Base-by-base conservation (phyloP, 2,113 vertebrate genomes). In the Rynchops niger region DNA sequence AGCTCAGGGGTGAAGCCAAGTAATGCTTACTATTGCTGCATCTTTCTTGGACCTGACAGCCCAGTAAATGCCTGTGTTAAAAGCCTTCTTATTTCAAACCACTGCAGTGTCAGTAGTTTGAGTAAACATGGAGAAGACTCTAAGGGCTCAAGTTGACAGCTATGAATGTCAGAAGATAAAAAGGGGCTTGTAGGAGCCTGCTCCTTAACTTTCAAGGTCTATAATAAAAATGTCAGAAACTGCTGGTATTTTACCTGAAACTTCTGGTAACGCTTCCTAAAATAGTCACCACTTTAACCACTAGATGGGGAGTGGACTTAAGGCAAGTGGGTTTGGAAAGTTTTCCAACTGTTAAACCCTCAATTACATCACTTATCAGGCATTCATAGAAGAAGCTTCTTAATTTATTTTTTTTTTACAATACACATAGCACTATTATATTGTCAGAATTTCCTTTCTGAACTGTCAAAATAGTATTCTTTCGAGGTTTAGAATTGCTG, bases 71-170 rank as follows among this genome's bases (percentile, higher is more conserved):
- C 74, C 22, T 69, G 2, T 38, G 15, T 90, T 89, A 82, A 82
- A 95, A 84, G 45, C 58, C 91, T 86, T 52, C 74, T 87, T 74
- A 80, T 58, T 96, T 82, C 52, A 93, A 93, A 81, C 53, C 34
- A 32, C 30, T 38, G 25, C 43, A n/a, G 40, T 16, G 62, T 82
- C 50, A 50, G n/a, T 77, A 53, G 40, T 82, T 88, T 61, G 74
- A 77, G 25, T 95, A 80, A 91, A 92, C 30, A 43, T 56, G 49
- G 79, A 66, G 18, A 42, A 85, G 66, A 49, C 40, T 63, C 38
- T 72, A 72, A 90, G n/a, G 55, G 22, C 63, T 94, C 45, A 78
- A 21, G 34, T 53, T 94, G 82, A 81, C 66, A 80, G 2, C 30
- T 86, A 0, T 69, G 88, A 92, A 80, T 73, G 27, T 58, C 58